Conservation (phyloP, 2,797 vertebrate genomes). For the Characodon lateralis region DNA sequence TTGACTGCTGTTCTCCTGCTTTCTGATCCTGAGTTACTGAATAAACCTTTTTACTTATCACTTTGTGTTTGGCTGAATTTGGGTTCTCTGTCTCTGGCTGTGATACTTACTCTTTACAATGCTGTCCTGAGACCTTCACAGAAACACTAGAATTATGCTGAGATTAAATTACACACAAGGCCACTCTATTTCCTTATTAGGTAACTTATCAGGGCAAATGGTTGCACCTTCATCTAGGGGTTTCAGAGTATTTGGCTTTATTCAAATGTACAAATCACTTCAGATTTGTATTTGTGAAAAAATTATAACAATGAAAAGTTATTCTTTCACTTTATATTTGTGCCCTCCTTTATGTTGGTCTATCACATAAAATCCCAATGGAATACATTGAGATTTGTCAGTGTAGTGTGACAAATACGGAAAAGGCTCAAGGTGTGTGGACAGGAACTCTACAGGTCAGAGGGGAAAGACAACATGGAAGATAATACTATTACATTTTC, state of each 20-base stretch:
- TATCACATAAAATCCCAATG: neutral
- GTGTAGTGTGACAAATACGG: neutral
- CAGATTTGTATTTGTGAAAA: neutral
- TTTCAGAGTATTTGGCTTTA: neutral
- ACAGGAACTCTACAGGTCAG: constrained; percentile 15
- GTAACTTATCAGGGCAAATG: neutral
- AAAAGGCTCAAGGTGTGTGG: neutral
- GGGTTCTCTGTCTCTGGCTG: no score
- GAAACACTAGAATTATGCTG: no score
- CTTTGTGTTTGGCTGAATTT: no score
- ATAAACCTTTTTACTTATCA: no score
- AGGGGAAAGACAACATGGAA: constrained; percentile 35
- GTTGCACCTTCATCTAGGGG: neutral
- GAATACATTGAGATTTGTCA: neutral
- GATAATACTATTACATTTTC: constrained; percentile 16
- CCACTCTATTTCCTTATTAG: no score
- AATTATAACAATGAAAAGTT: neutral
- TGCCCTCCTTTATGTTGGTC: neutral
- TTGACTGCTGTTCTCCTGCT: no score
- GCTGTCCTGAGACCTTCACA: no score
- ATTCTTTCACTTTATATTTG: neutral
- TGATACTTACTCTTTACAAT: no score
- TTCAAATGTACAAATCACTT: no score
- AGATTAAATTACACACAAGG: no score
- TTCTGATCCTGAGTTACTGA: no score